Conservation (phyloP, 2,797 vertebrate species). For the Meda fulgida region DNA sequence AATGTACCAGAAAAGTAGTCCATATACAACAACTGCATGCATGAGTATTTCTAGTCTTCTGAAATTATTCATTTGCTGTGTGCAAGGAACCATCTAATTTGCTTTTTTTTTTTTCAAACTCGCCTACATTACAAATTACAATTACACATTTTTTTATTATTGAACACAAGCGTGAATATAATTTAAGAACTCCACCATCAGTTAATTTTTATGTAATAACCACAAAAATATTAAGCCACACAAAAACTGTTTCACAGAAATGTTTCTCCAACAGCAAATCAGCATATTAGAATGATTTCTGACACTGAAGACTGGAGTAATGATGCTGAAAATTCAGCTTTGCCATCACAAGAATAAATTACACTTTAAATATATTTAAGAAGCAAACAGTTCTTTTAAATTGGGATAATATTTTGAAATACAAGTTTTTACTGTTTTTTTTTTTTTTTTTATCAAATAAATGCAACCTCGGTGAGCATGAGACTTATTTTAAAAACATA, state of each 20-base stretch:
- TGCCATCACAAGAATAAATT: background rate
- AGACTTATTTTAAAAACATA: background rate
- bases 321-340: background rate
- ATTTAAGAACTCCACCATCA: background rate
- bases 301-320: background rate
- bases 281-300: background rate
- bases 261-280: background rate
- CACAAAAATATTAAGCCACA: background rate
- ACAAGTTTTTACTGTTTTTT: background rate
- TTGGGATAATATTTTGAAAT: background rate
- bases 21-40: too few species aligned
- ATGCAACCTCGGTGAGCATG: background rate
- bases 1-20: background rate
- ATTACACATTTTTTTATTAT: too few species aligned
- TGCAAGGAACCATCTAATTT: background rate
- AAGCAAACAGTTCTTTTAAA: background rate
- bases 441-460: background rate
- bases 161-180: too few species aligned
- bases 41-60: background rate
- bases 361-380: background rate
- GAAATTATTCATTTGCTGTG: background rate
- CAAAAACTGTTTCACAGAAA: background rate
- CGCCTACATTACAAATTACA: too few species aligned
- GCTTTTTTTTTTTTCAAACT: background rate
- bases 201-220: background rate